Evolutionary conservation across 2,888 invertebrate genomes (phyloP), one percentile per base, ranked within the genome.

Genomic region (Oligia strigilis): DNA sequence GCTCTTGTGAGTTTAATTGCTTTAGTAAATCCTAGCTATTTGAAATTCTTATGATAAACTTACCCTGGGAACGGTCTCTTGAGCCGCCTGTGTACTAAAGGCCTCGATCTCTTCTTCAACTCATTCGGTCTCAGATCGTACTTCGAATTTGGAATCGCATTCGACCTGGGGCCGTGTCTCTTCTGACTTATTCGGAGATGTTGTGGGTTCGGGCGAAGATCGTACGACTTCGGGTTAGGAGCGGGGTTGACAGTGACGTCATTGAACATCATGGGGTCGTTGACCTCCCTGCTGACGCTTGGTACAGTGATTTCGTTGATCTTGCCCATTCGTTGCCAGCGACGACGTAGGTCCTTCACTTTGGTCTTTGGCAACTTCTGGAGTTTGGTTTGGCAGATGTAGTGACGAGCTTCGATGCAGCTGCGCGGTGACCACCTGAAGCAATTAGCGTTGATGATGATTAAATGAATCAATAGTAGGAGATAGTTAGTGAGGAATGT

Each of bases 371-470:
- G 93, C 4, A 97, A 95, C 83, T 97, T 97, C 77, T 94, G 96
- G 9, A 98, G 94, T 91, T 97, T 97, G 29, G 97, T 97, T 93
- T 98, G 98, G 94, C 98, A 98, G 91, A 98, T 97, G 95, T 97
- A 98, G 91, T 98, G 97, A 83, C 97, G 98, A 23, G 95, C 94
- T 83, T 98, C 97, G 80, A 97, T 93, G 94, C 98, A 98, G 91
- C 96, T 97, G 69, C 97, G 96, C 1, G 98, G 97, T 72, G 97
- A 97, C 98, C 98, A 98, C 91, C 98, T 98, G 95, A 80, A 96
- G 92, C 88, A 89, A 85, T 81, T 80, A 81, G 62, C 2, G 75
- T 74, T 73, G 67, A 77, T 49, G 46, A 62, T 84, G 67, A 83
- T 76, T 87, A 70, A 81, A 76, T 69, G 3, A 52, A 46, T 36